Base-by-base conservation (phyloP, 2,797 vertebrate species). In the Pseudomugil gertrudae region DNA sequence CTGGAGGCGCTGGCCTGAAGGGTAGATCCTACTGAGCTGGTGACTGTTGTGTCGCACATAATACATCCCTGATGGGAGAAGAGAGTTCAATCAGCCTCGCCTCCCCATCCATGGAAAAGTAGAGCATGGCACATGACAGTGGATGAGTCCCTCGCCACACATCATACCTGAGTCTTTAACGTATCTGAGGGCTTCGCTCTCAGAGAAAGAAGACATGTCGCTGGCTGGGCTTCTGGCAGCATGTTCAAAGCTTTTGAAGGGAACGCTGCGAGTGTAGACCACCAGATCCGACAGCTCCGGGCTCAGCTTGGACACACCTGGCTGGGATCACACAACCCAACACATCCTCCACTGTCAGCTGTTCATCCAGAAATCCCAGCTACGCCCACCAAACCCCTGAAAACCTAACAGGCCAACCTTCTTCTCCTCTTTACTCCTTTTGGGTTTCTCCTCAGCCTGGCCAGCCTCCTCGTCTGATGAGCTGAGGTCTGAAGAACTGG, bases 171-270 rank as follows among this genome's bases (percentile, higher is more conserved):
- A 92, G 60, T 97, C 96, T 72, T 93, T 96, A 57, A 93, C 89
- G 51, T 94, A 86, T 66, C 92, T 94, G 75, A 95, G 93, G 9
- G 97, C 96, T 67, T 96, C 95, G 63, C 94, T 95, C 83, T 99
- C 97, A 0, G 93, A 96, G 91, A 98, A 95, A 21, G 97, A 99
- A 9, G 95, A 95, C 83, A 98, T 86, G 58, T 96, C 88, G 1
- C 72, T 89, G 21, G 88, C 40, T 4, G 94, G 89, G 69, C 63
- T 92, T 51, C 70, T 92, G 48, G 81, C 77, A 0, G 93, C 90
- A 0, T 86, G 78, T 36, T 92, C 84, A 26, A 96, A 94, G 70
- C 84, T 83, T 0, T 84, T 93, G 78, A 98, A 98, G 53, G 90
- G 93, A 7, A 94, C 91, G 2, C 95, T 94, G 35, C 91, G 87